Base-by-base conservation (phyloP, 2,113 vertebrate genomes). In the Rhinolophus ferrumequinum region DNA sequence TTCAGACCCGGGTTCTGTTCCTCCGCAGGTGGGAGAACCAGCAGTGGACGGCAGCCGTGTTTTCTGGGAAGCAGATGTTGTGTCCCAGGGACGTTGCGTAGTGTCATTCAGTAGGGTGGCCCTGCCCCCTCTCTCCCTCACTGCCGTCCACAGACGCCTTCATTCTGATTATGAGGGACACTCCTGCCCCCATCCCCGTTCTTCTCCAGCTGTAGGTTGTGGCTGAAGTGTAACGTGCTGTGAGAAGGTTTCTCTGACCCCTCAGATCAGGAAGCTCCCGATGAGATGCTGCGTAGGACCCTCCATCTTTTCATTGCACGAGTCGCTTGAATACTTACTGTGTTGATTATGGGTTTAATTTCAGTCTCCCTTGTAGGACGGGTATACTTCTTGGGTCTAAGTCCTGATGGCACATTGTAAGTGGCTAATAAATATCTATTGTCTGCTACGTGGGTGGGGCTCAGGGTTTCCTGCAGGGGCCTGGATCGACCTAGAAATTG, bases 41-140 rank as follows among this genome's bases (percentile, higher is more conserved):
- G 35, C 9, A 14, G 47, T 44, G 47, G 47, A 0, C 0, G 60
- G 15, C 52, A 41, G 3, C 7, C 1, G 26, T n/a, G 38, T 50
- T 72, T 66, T 50, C 62, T 30, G 47, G 62, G 35, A 47, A 33
- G 21, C 77, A 44, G 77, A 1, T 16, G 3, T 24, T 8, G 62
- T 44, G 10, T 47, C 8, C 12, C 0, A 3, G 70, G 18, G 8
- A 10, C 13, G 33, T 22, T 13, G 85, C 16, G 0, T 24, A 2
- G 33, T 33, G 38, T 28, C 15, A 1, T 35, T 44, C 19, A 26
- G 6, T 15, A 21, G n/a, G 64, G 13, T 9, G 44, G 18, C 16
- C 89, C 44, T 62, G 7, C 18, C 38, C 1, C 8, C 11, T 8
- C 8, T 7, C 13, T 14, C 0, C 33, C 30, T 38, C 70, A 4